A percentile compares a stretch with the other conserved stretches of the same genome.
These are phyloP conservation scores for Phoeniculus purpureus DNA, from an alignment of 2,797 vertebrate genomes.

Conservation along the genomic window DNA sequence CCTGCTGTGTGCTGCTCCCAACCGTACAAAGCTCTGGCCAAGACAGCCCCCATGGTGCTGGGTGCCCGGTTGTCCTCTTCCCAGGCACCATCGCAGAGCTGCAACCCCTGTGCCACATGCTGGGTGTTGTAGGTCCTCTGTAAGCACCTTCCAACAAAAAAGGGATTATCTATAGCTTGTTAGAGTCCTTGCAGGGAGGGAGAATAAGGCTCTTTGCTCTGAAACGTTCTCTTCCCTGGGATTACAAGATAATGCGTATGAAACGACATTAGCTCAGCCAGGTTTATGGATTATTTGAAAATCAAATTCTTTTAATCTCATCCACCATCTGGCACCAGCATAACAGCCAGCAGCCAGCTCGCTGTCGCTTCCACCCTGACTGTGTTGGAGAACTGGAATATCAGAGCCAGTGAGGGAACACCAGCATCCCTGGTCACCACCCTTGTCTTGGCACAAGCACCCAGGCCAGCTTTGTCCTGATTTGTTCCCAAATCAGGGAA, in stretches of 20 bases:
- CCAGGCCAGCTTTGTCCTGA: background rate
- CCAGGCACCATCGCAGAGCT: background rate
- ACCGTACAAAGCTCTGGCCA: background rate
- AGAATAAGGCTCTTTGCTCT: constrained; percentile 64
- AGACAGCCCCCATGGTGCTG: background rate
- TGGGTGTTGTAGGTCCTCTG: constrained; percentile 47
- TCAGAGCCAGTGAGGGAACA: background rate
- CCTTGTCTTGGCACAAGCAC: fast-evolving
- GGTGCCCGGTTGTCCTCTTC: background rate
- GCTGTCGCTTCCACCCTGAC: background rate
- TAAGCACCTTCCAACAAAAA: constrained; percentile 60
- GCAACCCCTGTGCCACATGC: background rate
- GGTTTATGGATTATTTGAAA: constrained; percentile 79
- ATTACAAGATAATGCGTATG: constrained; percentile 73
- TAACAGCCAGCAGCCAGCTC: constrained; percentile 51
- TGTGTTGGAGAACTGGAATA: background rate
- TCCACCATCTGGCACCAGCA: constrained; percentile 71
- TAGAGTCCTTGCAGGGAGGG: constrained; percentile 34
- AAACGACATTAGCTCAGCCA: constrained; percentile 70
- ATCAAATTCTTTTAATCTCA: constrained; percentile 76
- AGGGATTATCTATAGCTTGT: constrained; percentile 68
- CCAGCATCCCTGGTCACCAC: background rate
- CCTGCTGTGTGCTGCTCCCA: background rate
- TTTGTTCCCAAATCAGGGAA: background rate
- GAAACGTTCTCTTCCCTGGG: constrained; percentile 56